phyloP scores from a whole-genome alignment of 2,113 vertebrate species.

The Turnix velox region DNA sequence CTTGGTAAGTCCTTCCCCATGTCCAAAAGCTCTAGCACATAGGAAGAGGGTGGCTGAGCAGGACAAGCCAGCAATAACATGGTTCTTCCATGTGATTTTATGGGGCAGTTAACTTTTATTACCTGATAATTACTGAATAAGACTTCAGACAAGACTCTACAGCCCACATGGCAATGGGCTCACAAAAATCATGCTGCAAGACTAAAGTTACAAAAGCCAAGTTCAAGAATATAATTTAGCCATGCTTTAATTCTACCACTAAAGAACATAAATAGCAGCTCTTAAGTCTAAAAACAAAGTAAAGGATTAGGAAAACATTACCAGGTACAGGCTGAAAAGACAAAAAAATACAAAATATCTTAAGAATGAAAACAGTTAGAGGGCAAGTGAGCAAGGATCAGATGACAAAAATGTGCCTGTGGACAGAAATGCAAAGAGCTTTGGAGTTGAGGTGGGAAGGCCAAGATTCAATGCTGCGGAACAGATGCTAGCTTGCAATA shows the following conservation, averaged over 20 bases:
- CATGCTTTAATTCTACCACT: neutral
- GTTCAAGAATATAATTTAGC: neutral
- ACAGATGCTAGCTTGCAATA: neutral
- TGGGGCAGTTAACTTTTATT: slow-evolving; percentile 50
- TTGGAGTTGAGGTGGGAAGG: neutral
- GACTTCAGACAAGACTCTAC: slow-evolving; percentile 20
- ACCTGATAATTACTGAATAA: slow-evolving; percentile 51
- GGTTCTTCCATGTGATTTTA: slow-evolving; percentile 41
- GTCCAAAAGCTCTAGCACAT: neutral
- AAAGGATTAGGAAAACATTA: neutral
- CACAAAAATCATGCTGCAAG: neutral
- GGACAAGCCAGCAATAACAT: slow-evolving; percentile 2
- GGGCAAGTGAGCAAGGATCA: neutral
- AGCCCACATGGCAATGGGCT: neutral
- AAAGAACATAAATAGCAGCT: neutral
- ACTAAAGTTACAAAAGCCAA: neutral
- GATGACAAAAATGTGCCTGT: neutral
- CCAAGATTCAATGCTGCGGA: neutral
- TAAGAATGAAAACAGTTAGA: neutral
- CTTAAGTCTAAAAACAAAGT: neutral
- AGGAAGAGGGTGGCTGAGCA: neutral
- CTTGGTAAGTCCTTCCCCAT: neutral
- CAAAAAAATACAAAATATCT: neutral
- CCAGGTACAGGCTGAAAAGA: neutral
- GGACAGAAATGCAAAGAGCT: neutral